Conservation (phyloP, 2,797 vertebrate genomes). For the Cirrhinus mrigala region DNA sequence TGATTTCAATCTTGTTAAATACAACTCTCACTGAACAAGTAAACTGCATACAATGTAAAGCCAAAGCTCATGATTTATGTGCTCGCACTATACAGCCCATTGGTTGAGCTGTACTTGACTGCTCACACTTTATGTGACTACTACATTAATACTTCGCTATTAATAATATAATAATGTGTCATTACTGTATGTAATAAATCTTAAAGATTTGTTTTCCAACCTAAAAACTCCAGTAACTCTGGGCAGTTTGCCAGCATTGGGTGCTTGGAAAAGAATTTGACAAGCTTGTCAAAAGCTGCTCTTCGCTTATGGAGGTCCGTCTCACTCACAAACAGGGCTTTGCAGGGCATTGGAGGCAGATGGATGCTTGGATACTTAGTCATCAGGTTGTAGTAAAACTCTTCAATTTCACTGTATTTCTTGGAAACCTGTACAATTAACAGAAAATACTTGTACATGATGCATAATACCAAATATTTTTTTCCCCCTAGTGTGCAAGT, state of each 20-base stretch:
- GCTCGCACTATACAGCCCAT: no score
- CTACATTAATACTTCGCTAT: no score
- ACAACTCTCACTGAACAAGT: no score
- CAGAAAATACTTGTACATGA: no score
- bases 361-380: conserved; percentile 70
- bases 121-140: no score
- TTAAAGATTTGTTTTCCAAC: conserved; percentile 22
- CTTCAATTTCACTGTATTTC: conserved; percentile 88
- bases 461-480: no score
- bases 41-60: no score
- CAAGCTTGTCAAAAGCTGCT: conserved; percentile 79
- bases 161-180: background rate
- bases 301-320: conserved; percentile 83
- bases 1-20: no score
- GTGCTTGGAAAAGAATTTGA: conserved; percentile 80
- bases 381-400: conserved; percentile 79
- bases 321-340: conserved; percentile 85
- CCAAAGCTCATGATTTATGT: no score
- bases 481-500: no score
- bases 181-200: background rate
- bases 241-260: conserved; percentile 75
- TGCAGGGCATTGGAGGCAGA: conserved; percentile 83
- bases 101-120: no score
- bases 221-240: conserved; percentile 85
- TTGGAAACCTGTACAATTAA: conserved; percentile 80